These are phyloP conservation scores for Caenorhabditis tropicalis DNA, from an alignment of 1,140 invertebrate genomes.

Conservation along the genomic window DNA sequence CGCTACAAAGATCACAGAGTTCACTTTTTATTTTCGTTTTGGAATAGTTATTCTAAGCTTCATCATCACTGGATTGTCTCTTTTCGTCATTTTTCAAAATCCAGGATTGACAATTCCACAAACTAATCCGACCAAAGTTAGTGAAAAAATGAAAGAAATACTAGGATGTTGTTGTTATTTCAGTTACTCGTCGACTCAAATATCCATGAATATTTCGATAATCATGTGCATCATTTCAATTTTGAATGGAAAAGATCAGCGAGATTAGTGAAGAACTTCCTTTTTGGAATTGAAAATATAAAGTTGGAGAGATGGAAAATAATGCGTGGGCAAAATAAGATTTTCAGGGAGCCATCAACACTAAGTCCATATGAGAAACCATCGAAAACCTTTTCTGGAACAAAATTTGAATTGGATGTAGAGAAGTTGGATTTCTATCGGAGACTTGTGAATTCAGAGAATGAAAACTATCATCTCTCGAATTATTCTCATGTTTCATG, in stretches of 20 bases:
- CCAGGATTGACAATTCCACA: conserved; percentile 59
- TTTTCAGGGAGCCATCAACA: neutral
- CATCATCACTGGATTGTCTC: conserved; percentile 28
- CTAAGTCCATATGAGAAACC: neutral
- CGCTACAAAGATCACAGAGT: neutral
- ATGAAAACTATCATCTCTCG: neutral
- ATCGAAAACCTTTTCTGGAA: neutral
- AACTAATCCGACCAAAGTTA: conserved; percentile 61
- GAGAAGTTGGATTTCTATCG: conserved; percentile 5
- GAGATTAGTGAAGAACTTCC: conserved; percentile 59
- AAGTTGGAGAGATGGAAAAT: neutral
- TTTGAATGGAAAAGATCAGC: conserved; percentile 52
- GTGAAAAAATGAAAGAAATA: neutral
- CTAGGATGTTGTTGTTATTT: conserved; percentile 21
- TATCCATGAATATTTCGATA: conserved; percentile 61
- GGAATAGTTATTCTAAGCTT: conserved; percentile 25
- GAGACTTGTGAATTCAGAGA: neutral
- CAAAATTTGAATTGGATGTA: neutral
- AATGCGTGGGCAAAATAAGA: neutral
- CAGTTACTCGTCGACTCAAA: conserved; percentile 61
- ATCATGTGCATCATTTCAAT: conserved; percentile 60
- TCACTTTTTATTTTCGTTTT: conserved; percentile 4
- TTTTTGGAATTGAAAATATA: conserved; percentile 55
- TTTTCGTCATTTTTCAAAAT: conserved; percentile 51
- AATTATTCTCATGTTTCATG: neutral